Conservation (phyloP, 1,140 invertebrate genomes). For the Ylistrum balloti region DNA sequence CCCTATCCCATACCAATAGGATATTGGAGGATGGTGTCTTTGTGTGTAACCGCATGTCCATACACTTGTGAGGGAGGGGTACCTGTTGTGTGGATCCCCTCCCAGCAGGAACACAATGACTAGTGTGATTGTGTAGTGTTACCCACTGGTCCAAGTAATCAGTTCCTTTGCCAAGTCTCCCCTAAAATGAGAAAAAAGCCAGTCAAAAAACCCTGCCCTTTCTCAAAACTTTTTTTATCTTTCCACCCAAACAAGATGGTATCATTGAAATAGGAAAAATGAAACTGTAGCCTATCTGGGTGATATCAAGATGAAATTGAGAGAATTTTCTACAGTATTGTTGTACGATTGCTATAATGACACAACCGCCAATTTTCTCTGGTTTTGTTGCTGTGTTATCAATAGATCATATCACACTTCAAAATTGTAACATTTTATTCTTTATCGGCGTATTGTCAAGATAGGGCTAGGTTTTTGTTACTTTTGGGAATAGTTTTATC, state of each 20-base stretch:
- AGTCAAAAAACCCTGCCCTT: not conserved
- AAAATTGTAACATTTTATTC: not conserved
- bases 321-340: not conserved
- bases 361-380: not conserved
- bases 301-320: not conserved
- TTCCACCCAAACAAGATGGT: not conserved
- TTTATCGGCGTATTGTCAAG: constrained; percentile 13
- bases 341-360: not conserved
- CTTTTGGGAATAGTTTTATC: not conserved
- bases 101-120: constrained; percentile 19
- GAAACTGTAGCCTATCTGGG: not conserved
- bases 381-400: not conserved
- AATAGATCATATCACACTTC: not conserved
- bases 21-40: not conserved
- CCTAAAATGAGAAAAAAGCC: not conserved
- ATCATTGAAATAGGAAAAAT: constrained; percentile 22
- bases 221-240: not conserved
- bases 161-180: not conserved
- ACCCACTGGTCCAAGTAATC: not conserved
- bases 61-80: not conserved
- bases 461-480: constrained; percentile 9
- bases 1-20: constrained; percentile 17
- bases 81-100: not conserved
- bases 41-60: not conserved
- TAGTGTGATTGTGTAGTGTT: not conserved